These are phyloP conservation scores for Octodonta nipae DNA, from an alignment of 2,888 invertebrate species.

Conservation along the genomic window DNA sequence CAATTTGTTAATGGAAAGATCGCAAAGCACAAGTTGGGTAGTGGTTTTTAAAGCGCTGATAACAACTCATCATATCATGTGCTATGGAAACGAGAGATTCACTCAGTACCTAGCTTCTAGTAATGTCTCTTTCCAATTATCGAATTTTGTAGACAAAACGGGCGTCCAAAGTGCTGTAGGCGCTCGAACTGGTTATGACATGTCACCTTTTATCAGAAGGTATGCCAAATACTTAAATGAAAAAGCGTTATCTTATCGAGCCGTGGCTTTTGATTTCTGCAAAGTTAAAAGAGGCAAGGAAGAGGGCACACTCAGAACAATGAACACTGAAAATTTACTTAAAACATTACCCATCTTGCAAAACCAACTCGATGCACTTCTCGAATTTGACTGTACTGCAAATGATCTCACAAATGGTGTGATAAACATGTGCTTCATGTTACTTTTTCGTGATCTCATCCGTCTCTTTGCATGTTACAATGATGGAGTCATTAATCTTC, in stretches of 20 bases:
- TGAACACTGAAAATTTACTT: slow-evolving; percentile 93
- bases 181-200: slow-evolving; percentile 74
- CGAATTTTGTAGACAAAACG: slow-evolving; percentile 93
- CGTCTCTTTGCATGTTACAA: slow-evolving; percentile 98
- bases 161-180: slow-evolving; percentile 84
- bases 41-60: slow-evolving; percentile 97
- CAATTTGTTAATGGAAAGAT: slow-evolving; percentile 93
- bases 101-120: slow-evolving; percentile 99
- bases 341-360: slow-evolving; percentile 95
- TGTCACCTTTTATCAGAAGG: slow-evolving; percentile 97
- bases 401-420: slow-evolving; percentile 90
- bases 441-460: slow-evolving; percentile 97
- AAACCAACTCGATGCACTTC: slow-evolving; percentile 85
- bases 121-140: slow-evolving; percentile 97
- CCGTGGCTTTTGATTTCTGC: slow-evolving; percentile 99
- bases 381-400: slow-evolving; percentile 96
- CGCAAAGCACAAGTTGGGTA: slow-evolving; percentile 96
- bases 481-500: slow-evolving; percentile 95
- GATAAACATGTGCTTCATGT: slow-evolving; percentile 97
- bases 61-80: slow-evolving; percentile 97
- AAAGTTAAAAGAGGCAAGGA: slow-evolving; percentile 99
- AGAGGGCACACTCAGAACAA: slow-evolving; percentile 91
- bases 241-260: slow-evolving; percentile 95
- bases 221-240: slow-evolving; percentile 99
- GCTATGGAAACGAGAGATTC: slow-evolving; percentile 99